phyloP scores from a whole-genome alignment of 2,113 vertebrate genomes.

The Eidolon helvum region DNA sequence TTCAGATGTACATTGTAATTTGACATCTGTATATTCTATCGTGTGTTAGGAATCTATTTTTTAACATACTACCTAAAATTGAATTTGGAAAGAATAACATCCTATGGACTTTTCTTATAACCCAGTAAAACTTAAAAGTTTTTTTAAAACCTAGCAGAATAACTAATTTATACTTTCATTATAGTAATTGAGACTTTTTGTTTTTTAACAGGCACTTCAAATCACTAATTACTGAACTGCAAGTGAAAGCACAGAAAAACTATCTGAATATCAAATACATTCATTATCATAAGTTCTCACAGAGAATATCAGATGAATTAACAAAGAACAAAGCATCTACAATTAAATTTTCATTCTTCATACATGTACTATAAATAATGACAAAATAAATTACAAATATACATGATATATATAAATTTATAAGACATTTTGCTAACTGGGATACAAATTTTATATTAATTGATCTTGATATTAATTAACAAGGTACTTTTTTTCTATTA shows the following conservation, averaged over 20 bases:
- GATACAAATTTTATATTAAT: neutral
- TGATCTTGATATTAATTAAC: neutral
- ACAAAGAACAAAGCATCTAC: neutral
- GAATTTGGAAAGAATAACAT: neutral
- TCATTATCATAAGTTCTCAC: neutral
- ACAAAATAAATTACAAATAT: neutral
- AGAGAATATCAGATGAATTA: neutral
- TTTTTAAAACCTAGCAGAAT: neutral
- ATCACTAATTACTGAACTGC: neutral
- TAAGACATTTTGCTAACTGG: neutral
- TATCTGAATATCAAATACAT: neutral
- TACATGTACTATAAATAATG: neutral
- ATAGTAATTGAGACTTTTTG: neutral
- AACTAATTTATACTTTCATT: neutral
- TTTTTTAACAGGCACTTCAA: neutral
- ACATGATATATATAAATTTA: neutral
- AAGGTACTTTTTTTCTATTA: neutral
- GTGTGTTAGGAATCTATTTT: too few relatives aligned
- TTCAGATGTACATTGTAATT: too few relatives aligned
- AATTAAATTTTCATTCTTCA: neutral
- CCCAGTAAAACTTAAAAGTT: neutral
- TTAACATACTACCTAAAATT: conserved; percentile 17
- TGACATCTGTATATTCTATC: too few relatives aligned
- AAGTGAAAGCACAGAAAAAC: neutral
- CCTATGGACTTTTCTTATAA: conserved; percentile 55